These are phyloP conservation scores for Melanotaenia nigrans DNA, from an alignment of 2,797 vertebrate species.

Conservation along the genomic window DNA sequence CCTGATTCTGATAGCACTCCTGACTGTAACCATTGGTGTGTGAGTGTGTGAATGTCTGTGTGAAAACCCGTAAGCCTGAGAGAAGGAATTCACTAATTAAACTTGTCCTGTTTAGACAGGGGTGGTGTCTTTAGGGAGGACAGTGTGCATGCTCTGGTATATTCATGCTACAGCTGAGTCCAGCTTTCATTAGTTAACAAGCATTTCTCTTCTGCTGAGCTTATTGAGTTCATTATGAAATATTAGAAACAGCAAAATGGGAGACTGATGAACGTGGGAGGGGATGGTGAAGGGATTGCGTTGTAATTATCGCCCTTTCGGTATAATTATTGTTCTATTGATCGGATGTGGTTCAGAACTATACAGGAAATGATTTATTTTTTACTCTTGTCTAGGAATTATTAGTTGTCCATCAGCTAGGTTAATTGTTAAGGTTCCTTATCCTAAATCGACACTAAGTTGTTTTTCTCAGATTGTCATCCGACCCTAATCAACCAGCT, in stretches of 20 bases:
- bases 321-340: constrained; percentile 62
- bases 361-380: constrained; percentile 39
- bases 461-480: constrained; percentile 21
- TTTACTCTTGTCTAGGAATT: constrained; percentile 12
- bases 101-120: constrained; percentile 68
- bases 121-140: constrained; percentile 63
- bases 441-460: constrained; percentile 32
- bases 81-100: constrained; percentile 72
- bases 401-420: constrained; percentile 28
- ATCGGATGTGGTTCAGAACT: constrained; percentile 45
- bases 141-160: constrained; percentile 22
- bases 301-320: constrained; percentile 50
- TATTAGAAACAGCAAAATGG: constrained; percentile 63
- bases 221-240: constrained; percentile 65
- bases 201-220: constrained; percentile 43
- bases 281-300: constrained; percentile 5
- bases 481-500: constrained; percentile 21
- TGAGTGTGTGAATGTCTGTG: constrained; percentile 11
- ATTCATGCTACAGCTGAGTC: constrained; percentile 43
- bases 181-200: constrained; percentile 67
- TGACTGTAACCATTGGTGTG: constrained; percentile 57
- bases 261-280: constrained; percentile 16
- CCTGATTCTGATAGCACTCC: constrained; percentile 71
- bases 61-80: constrained; percentile 33
- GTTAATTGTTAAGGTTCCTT: constrained; percentile 24